Percentiles rank a stretch among this genome's conserved stretches.
These are phyloP conservation scores for Lamproptera curius DNA, from an alignment of 2,888 invertebrate genomes.

Conservation along the genomic window DNA sequence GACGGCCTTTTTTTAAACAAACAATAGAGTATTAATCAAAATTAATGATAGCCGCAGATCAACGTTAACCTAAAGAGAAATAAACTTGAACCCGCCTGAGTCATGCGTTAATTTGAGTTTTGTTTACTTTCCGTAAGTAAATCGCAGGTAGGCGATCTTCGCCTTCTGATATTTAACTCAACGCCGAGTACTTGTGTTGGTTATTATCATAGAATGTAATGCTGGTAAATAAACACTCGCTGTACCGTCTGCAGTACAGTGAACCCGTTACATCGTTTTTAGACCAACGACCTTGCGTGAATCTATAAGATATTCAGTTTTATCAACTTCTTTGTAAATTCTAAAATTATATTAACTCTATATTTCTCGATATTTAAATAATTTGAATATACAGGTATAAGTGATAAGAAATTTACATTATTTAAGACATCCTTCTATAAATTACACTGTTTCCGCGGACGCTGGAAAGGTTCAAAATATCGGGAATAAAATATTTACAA, in stretches of 20 bases:
- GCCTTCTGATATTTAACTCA: conserved; percentile 20
- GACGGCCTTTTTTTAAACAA: conserved; percentile 7
- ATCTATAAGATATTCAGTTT: conserved; percentile 31
- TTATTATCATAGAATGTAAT: conserved; percentile 30
- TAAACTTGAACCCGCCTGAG: conserved; percentile 7
- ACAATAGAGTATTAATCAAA: conserved; percentile 9
- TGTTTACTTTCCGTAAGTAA: conserved; percentile 15
- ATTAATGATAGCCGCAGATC: conserved; percentile 10
- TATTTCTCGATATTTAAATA: too few species aligned
- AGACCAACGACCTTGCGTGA: conserved; percentile 65
- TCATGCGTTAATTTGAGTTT: conserved; percentile 5
- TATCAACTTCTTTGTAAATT: conserved; percentile 19
- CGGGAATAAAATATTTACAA: too few species aligned
- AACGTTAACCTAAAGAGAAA: conserved; percentile 2
- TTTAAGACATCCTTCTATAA: too few species aligned
- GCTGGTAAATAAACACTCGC: conserved; percentile 34
- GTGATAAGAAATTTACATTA: too few species aligned
- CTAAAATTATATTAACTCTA: too few species aligned
- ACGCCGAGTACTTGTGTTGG: conserved; percentile 20
- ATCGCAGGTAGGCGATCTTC: conserved; percentile 13
- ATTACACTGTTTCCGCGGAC: too few species aligned
- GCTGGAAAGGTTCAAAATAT: too few species aligned
- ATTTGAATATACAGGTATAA: too few species aligned
- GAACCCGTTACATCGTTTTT: conserved; percentile 69
- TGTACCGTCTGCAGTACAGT: conserved; percentile 45